phyloP scores from a whole-genome alignment of 2,797 vertebrate genomes.

The Anas georgica region DNA sequence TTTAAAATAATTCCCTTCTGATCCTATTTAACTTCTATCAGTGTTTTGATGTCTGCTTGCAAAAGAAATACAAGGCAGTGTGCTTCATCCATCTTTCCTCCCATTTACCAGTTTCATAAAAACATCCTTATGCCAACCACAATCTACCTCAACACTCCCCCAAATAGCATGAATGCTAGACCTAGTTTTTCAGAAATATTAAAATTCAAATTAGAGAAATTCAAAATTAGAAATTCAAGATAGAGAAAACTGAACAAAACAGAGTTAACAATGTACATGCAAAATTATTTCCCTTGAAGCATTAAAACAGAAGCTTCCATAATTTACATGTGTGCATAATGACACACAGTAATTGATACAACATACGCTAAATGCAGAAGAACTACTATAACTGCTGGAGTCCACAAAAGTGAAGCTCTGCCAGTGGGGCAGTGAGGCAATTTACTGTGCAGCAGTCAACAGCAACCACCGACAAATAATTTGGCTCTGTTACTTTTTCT shows the following conservation, averaged over 20 bases:
- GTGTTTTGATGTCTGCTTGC: neutral
- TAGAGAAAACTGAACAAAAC: neutral
- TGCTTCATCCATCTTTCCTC: neutral
- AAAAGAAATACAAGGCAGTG: neutral
- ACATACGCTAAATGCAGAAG: neutral
- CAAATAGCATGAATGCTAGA: neutral
- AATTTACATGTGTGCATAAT: neutral
- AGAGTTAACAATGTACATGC: neutral
- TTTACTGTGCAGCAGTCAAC: neutral
- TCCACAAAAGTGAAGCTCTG: neutral
- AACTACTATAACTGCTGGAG: slow-evolving; percentile 8
- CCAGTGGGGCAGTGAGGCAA: neutral
- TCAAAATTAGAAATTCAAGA: neutral
- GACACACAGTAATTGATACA: neutral
- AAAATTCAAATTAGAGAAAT: neutral
- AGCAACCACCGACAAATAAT: neutral
- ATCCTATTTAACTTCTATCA: neutral
- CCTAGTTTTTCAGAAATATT: neutral
- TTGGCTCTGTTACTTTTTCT: neutral
- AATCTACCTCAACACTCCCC: neutral
- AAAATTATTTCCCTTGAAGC: neutral
- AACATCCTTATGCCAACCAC: neutral
- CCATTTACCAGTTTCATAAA: neutral
- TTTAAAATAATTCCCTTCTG: neutral
- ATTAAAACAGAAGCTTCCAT: neutral